Evolutionary conservation across 2,888 invertebrate species (phyloP).

Genomic region (Acronicta alni): DNA sequence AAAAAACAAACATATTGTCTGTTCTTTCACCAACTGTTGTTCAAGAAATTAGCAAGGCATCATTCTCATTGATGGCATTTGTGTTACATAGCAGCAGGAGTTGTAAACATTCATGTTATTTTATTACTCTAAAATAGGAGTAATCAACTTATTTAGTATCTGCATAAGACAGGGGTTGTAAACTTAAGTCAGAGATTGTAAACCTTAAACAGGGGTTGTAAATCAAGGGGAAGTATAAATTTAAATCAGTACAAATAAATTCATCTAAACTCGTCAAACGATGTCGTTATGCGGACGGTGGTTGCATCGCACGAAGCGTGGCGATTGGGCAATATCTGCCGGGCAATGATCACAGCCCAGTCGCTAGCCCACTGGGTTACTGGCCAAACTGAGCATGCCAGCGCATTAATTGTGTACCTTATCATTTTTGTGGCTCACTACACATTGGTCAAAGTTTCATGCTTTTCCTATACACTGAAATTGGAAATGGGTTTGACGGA

Average conservation of each 20-base stretch:
- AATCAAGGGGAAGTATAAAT: too few species aligned
- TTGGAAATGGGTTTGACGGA: not conserved
- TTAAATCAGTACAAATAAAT: not conserved
- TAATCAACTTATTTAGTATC: too few species aligned
- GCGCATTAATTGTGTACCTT: constrained; percentile 68
- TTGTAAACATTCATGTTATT: too few species aligned
- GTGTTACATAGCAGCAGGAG: too few species aligned
- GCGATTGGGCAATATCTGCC: constrained; percentile 74
- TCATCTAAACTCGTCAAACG: not conserved
- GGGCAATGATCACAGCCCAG: constrained; percentile 68
- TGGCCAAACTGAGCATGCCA: constrained; percentile 77
- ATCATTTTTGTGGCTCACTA: constrained; percentile 47
- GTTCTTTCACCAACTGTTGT: too few species aligned
- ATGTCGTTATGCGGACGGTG: constrained; percentile 59
- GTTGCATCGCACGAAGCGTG: constrained; percentile 53
- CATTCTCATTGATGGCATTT: too few species aligned
- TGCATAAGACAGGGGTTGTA: too few species aligned
- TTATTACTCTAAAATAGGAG: too few species aligned
- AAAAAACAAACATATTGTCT: too few species aligned
- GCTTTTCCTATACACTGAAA: constrained; percentile 13
- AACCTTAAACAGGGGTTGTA: constrained; percentile 1
- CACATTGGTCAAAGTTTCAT: constrained; percentile 41
- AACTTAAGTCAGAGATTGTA: not conserved
- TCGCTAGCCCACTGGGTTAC: constrained; percentile 52
- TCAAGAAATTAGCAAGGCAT: too few species aligned